These are phyloP conservation scores for roundworm (Caenorhabditis elegans) DNA, from an alignment of 1,140 invertebrate genomes.

Conservation along the genomic window WBcel235 BX284606.5:12365501-12366000, in stretches of 20 bases:
- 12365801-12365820: not conserved
- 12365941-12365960: too few relatives aligned
- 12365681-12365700: not conserved
- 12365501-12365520: too few relatives aligned
- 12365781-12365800: conserved; percentile 24
- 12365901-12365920: not conserved
- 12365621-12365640: too few relatives aligned
- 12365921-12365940: not conserved
- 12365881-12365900: not conserved
- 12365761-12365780: conserved; percentile 22
- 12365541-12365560: too few relatives aligned
- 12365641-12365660: too few relatives aligned
- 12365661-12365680: too few relatives aligned
- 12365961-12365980: too few relatives aligned
- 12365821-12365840: conserved; percentile 39
- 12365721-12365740: not conserved
- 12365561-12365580: too few relatives aligned
- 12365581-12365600: too few relatives aligned
- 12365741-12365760: not conserved
- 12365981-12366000: conserved; percentile 67
- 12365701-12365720: not conserved
- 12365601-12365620: too few relatives aligned
- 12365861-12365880: not conserved
- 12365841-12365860: conserved; percentile 39
- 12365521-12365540: too few relatives aligned